A percentile compares a stretch with the other conserved stretches of the same genome.
Conservation (phyloP, 2,797 vertebrate species). For the Chanos chanos region DNA sequence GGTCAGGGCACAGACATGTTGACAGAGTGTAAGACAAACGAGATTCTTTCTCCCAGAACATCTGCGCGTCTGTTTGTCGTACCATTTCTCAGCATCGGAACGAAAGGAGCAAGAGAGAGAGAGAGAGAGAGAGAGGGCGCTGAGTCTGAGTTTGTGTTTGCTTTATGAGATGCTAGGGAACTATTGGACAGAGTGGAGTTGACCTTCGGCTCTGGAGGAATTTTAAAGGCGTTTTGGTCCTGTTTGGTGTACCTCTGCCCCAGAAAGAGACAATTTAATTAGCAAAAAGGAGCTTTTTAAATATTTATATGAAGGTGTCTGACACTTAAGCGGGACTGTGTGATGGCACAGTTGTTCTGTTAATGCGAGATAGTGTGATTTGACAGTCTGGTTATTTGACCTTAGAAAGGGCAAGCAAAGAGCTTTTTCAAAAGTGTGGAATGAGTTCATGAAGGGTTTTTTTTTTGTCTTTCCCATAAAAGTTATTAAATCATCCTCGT, state of each 20-base stretch:
- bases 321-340: constrained; percentile 55
- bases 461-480: too few relatives aligned
- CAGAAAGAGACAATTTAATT: constrained; percentile 59
- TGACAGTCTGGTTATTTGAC: constrained; percentile 44
- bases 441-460: too few relatives aligned
- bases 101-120: too few relatives aligned
- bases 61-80: constrained; percentile 42
- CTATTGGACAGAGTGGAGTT: constrained; percentile 13
- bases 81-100: constrained; percentile 43
- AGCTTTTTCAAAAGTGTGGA: too few relatives aligned
- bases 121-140: constrained; percentile 40
- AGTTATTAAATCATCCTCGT: too few relatives aligned
- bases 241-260: constrained; percentile 32
- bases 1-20: constrained; percentile 51
- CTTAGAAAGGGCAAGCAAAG: constrained; percentile 37
- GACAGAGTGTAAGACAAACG: constrained; percentile 49
- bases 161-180: constrained; percentile 35
- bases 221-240: constrained; percentile 31
- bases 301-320: constrained; percentile 65
- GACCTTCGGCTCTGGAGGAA: constrained; percentile 37
- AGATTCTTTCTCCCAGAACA: constrained; percentile 45
- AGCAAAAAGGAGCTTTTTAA: constrained; percentile 63
- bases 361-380: constrained; percentile 55
- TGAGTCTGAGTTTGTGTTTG: constrained; percentile 33
- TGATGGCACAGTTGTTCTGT: constrained; percentile 57